Evolutionary conservation across 37 sponge, comb jelly and placozoan genomes (phyloP).

Genomic region (Diacarnus erythraeanus): DNA sequence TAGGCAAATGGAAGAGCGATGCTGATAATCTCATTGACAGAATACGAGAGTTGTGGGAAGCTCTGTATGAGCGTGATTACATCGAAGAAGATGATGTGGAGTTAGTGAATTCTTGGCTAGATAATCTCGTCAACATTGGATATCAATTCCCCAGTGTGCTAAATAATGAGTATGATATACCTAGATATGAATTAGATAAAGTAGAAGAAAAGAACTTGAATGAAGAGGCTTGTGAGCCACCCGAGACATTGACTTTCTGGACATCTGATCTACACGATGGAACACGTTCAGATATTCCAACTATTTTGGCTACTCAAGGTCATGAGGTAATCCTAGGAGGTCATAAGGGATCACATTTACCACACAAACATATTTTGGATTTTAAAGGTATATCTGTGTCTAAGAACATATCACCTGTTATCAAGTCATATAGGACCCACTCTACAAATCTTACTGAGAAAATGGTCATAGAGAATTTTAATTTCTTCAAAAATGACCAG

Average conservation of each 20-base stretch:
- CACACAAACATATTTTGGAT: slow-evolving; percentile 20
- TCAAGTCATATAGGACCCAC: not conserved
- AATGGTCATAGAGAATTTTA: slow-evolving; percentile 28
- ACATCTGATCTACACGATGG: slow-evolving; percentile 41
- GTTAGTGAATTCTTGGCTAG: slow-evolving; percentile 40
- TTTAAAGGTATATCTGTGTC: slow-evolving; percentile 21
- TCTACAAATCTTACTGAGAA: slow-evolving; percentile 19
- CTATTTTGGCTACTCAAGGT: slow-evolving; percentile 15
- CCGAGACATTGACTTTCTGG: slow-evolving; percentile 36
- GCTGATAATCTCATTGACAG: slow-evolving; percentile 33
- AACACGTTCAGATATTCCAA: slow-evolving; percentile 31
- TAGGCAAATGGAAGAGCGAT: slow-evolving; percentile 37
- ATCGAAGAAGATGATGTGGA: slow-evolving; percentile 40
- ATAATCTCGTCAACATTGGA: slow-evolving; percentile 19
- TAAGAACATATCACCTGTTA: slow-evolving; percentile 9
- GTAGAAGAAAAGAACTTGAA: not conserved
- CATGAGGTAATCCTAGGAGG: slow-evolving; percentile 40
- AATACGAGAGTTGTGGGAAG: slow-evolving; percentile 31
- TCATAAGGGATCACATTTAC: not conserved
- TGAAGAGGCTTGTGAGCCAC: not conserved
- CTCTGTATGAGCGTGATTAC: slow-evolving; percentile 47
- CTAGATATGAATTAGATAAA: not conserved
- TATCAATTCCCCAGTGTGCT: slow-evolving; percentile 27
- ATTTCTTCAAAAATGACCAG: slow-evolving; percentile 33
- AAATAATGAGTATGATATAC: not conserved